A percentile compares a stretch with the other conserved stretches of the same genome.
These are phyloP conservation scores for Otolemur garnettii DNA, from an alignment of 2,113 vertebrate species.

Conservation along the genomic window DNA sequence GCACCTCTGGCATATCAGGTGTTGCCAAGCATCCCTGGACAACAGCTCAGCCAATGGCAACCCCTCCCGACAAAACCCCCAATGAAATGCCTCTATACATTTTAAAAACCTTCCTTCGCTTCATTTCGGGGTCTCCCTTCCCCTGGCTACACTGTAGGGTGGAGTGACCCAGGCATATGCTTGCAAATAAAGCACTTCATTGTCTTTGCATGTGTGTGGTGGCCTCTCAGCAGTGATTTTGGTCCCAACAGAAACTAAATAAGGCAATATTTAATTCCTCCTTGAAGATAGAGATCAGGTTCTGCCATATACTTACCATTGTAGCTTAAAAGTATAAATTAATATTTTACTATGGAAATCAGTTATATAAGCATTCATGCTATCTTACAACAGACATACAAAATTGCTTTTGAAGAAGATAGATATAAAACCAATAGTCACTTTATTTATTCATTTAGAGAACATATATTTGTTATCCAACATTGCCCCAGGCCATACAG, in stretches of 20 bases:
- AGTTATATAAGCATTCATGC: neutral
- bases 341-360: neutral
- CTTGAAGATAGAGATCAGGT: neutral
- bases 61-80: too few species aligned
- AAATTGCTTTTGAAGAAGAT: neutral
- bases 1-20: too few species aligned
- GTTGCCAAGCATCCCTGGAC: too few species aligned
- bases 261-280: neutral
- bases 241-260: neutral
- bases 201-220: too few species aligned
- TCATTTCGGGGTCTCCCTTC: too few species aligned
- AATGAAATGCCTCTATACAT: too few species aligned
- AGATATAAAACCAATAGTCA: neutral
- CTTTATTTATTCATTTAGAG: neutral
- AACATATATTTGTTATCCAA: neutral
- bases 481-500: neutral
- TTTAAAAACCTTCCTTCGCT: too few species aligned
- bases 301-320: neutral
- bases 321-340: slow-evolving; percentile 28
- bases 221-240: too few species aligned
- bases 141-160: too few species aligned
- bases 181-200: too few species aligned
- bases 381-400: neutral
- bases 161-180: too few species aligned
- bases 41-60: too few species aligned